Base-by-base conservation (phyloP, 2,888 invertebrate species). In the Thelaira solivaga region DNA sequence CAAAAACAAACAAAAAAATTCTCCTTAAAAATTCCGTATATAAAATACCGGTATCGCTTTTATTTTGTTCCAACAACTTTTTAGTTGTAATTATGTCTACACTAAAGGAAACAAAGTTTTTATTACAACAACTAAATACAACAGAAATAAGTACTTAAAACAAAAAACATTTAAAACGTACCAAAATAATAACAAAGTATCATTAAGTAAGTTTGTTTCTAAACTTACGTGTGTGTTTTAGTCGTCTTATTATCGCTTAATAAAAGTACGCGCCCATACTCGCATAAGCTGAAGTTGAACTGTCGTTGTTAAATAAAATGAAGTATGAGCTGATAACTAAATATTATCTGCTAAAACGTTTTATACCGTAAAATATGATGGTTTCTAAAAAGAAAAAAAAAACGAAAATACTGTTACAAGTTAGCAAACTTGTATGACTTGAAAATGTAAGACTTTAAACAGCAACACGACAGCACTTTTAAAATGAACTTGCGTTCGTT, bases 261-360 rank as follows among this genome's bases (percentile, higher is more conserved):
- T 13, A 31, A 34, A 34, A 45, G 36, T 55, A 26, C 45, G 8
- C n/a, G n/a, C n/a, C n/a, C n/a, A n/a, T n/a, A n/a, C n/a, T n/a
- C n/a, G n/a, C n/a, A n/a, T n/a, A n/a, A n/a, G n/a, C n/a, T n/a
- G n/a, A n/a, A 20, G 36, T 36, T 34, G 36, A 31, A 47, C 24
- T 61, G 59, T 24, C 41, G 51, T 57, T 31, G 49, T 29, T 24
- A 24, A 43, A 22, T 22, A 22, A 20, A 61, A 67, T 47, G 8
- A 57, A 65, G 47, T 20, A 41, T 29, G 29, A 59, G 31, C 18
- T 65, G 61, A 71, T 65, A 71, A 71, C 71, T 36, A 31, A 71
- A 76, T 34, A 59, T 76, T 65, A 65, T 76, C 71, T 61, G 31
- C 10, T 36, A 41, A 71, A 76, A 65, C 22, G 71, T 69, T 47